These are phyloP conservation scores for Chloroceryle inda DNA, from an alignment of 2,797 vertebrate genomes.

Conservation along the genomic window DNA sequence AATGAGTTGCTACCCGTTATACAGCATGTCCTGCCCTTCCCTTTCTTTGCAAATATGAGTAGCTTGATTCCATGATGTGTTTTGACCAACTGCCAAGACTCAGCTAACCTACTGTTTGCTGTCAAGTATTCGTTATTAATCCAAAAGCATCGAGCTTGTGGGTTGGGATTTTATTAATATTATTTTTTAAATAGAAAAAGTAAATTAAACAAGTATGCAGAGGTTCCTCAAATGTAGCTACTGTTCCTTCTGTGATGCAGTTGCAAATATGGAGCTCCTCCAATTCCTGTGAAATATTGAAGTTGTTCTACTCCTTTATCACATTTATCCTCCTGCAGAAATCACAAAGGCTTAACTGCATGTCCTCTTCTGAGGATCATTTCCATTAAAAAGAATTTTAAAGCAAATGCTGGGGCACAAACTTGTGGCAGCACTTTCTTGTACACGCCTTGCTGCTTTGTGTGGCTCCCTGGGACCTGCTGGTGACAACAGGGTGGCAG, in stretches of 20 bases:
- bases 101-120: conserved; percentile 83
- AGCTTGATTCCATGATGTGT: conserved; percentile 77
- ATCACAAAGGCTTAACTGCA: background rate
- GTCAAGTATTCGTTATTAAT: conserved; percentile 79
- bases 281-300: background rate
- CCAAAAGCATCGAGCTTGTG: conserved; percentile 67
- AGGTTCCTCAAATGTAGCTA: conserved; percentile 63
- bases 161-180: conserved; percentile 32
- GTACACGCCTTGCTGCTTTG: fast-evolving
- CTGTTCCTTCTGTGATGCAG: conserved; percentile 44
- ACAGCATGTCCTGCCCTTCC: conserved; percentile 68
- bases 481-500: background rate
- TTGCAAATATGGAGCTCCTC: background rate
- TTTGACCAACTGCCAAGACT: conserved; percentile 80
- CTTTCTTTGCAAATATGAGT: conserved; percentile 75
- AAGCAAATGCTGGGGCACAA: background rate
- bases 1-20: conserved; percentile 70
- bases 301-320: background rate
- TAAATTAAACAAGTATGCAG: conserved; percentile 77
- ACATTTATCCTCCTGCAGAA: background rate
- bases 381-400: background rate
- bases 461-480: fast-evolving
- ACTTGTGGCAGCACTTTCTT: background rate
- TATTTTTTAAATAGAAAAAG: conserved; percentile 34
- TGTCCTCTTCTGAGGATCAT: background rate